Evolutionary conservation across 2,888 invertebrate species (phyloP).

Genomic region (Dexiosoma caninum): DNA sequence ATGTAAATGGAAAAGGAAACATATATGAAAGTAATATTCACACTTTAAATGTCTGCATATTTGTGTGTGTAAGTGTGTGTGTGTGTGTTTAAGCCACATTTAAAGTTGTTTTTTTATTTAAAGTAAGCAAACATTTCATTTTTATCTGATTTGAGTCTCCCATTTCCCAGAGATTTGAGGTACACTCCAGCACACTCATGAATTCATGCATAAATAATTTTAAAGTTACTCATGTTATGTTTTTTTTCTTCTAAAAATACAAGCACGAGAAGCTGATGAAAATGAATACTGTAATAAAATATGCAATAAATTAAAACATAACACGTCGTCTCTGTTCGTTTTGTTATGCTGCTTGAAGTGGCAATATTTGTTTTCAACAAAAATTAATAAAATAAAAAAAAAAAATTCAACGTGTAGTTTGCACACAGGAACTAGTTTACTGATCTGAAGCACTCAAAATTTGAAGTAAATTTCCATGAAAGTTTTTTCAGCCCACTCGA

Average conservation of each 20-base stretch:
- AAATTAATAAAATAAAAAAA: slow-evolving; percentile 1
- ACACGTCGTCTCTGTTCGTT: not conserved
- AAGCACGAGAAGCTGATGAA: not conserved
- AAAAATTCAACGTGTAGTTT: too few relatives aligned
- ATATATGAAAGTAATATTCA: not conserved
- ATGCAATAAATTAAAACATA: slow-evolving; percentile 27
- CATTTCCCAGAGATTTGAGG: not conserved
- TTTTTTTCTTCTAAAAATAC: slow-evolving; percentile 13
- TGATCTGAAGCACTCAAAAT: too few relatives aligned
- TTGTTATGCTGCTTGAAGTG: slow-evolving; percentile 24
- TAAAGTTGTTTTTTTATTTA: not conserved
- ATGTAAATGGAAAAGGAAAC: not conserved
- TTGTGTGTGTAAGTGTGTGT: not conserved
- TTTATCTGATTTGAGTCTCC: not conserved
- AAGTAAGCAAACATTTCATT: not conserved
- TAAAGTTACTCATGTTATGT: slow-evolving; percentile 21
- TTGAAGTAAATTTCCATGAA: too few relatives aligned
- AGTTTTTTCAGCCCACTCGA: too few relatives aligned
- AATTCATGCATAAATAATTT: not conserved
- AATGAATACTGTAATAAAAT: slow-evolving; percentile 4
- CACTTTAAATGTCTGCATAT: not conserved
- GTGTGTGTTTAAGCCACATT: not conserved
- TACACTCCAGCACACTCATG: not conserved
- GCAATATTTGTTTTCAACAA: slow-evolving; percentile 39
- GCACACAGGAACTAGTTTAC: too few relatives aligned